A percentile compares a stretch with the other conserved stretches of the same genome.
Conservation (phyloP, 2,888 invertebrate species). For the Argyra leucocephala region DNA sequence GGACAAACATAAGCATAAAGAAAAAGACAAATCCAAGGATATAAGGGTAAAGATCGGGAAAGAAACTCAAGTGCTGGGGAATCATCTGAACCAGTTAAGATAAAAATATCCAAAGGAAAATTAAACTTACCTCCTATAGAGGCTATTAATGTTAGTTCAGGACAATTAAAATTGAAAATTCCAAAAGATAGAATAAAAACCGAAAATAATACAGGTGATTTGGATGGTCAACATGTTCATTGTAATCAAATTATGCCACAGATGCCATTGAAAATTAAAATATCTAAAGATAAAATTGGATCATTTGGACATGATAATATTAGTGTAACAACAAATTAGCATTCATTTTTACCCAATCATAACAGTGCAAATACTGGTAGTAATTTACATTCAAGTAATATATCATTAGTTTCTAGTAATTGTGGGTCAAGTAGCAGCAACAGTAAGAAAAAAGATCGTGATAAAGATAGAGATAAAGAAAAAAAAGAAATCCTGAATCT, state of each 20-base stretch:
- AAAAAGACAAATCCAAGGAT: too few relatives aligned
- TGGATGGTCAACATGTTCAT: constrained; percentile 12
- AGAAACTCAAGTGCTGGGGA: constrained; percentile 21
- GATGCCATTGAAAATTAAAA: constrained; percentile 63
- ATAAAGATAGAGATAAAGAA: constrained; percentile 31
- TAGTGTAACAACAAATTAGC: constrained; percentile 15
- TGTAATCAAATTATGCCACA: constrained; percentile 13
- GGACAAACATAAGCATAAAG: constrained; percentile 56
- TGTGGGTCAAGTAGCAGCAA: constrained; percentile 28
- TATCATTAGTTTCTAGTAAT: constrained; percentile 5
- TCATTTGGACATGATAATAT: constrained; percentile 36
- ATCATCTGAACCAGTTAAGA: constrained; percentile 40
- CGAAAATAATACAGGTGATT: constrained; percentile 31
- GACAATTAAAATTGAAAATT: constrained; percentile 64
- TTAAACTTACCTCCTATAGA: constrained; percentile 33
- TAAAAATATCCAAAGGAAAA: constrained; percentile 54
- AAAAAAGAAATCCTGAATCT: constrained; percentile 36
- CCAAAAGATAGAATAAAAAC: constrained; percentile 63
- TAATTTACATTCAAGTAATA: constrained; percentile 9
- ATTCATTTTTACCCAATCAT: constrained; percentile 15
- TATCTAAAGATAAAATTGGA: constrained; percentile 63
- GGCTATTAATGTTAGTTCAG: background rate
- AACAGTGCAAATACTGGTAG: constrained; percentile 18
- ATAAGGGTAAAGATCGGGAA: constrained; percentile 28
- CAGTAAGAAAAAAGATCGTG: constrained; percentile 40